Percentiles rank a stretch among this genome's conserved stretches.
Evolutionary conservation across 1,140 invertebrate species (phyloP).

Genomic region (Drosophila mauritiana): DNA sequence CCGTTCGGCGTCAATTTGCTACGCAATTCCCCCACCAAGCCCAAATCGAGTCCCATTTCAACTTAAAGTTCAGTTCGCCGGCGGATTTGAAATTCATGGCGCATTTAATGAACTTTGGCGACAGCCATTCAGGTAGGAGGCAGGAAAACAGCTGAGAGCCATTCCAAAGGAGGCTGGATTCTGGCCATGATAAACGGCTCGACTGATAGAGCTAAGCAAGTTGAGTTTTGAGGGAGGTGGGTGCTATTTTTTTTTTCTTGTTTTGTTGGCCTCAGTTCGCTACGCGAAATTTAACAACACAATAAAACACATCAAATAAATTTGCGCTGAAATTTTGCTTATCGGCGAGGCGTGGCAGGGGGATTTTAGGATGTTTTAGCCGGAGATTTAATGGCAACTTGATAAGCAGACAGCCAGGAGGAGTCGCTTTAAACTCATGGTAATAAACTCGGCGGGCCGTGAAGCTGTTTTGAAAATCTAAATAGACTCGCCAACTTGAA

Average conservation of each 20-base stretch:
- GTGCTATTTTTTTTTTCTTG: conserved; percentile 5
- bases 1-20: conserved; percentile 7
- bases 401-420: conserved; percentile 57
- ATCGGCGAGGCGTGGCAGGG: conserved; percentile 61
- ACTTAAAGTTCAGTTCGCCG: conserved; percentile 27
- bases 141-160: conserved; percentile 41
- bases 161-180: conserved; percentile 16
- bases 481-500: conserved; percentile 75
- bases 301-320: conserved; percentile 81
- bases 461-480: conserved; percentile 72
- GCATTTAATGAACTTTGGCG: conserved; percentile 68
- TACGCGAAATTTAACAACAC: conserved; percentile 77
- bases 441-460: conserved; percentile 74
- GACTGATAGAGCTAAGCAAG: conserved; percentile 66
- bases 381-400: conserved; percentile 76
- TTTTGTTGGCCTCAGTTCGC: conserved; percentile 43
- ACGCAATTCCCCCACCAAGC: not conserved
- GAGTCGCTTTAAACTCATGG: conserved; percentile 69
- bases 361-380: conserved; percentile 15
- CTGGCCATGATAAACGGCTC: conserved; percentile 67
- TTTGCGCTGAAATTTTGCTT: conserved; percentile 76
- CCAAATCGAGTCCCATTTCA: conserved; percentile 26
- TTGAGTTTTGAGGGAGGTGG: conserved; percentile 17
- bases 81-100: conserved; percentile 33
- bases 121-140: conserved; percentile 33